A percentile compares a stretch with the other conserved stretches of the same genome.
phyloP scores from a whole-genome alignment of 2,888 invertebrate genomes.

The Drosophila testacea region DNA sequence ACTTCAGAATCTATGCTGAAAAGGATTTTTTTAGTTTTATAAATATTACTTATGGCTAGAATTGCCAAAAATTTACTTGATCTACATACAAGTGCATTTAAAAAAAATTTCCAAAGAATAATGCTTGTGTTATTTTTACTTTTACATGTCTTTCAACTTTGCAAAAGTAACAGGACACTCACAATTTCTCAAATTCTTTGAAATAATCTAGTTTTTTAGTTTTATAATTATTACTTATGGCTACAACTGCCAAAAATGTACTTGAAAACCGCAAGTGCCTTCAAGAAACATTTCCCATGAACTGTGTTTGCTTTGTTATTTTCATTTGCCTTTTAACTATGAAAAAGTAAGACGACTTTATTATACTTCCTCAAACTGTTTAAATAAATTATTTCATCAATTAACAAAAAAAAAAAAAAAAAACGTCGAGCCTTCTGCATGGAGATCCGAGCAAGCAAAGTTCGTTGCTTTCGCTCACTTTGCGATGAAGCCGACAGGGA shows the following conservation, averaged over 20 bases:
- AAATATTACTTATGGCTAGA: background rate
- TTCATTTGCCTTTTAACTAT: background rate
- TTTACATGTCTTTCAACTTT: too few species aligned
- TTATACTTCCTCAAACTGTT: background rate
- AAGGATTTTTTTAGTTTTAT: constrained; percentile 2
- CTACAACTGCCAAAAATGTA: background rate
- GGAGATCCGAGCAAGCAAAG: too few species aligned
- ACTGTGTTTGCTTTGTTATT: background rate
- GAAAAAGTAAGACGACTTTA: background rate
- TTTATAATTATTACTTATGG: background rate
- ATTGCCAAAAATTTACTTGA: background rate
- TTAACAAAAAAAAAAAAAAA: background rate
- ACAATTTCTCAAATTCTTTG: too few species aligned
- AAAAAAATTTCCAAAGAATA: background rate
- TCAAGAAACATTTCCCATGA: background rate
- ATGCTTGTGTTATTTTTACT: background rate
- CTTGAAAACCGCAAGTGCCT: background rate
- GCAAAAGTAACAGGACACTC: too few species aligned
- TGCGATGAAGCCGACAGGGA: too few species aligned
- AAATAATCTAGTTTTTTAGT: background rate
- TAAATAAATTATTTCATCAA: constrained; percentile 14
- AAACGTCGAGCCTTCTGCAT: too few species aligned
- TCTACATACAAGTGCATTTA: background rate
- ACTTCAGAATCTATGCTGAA: background rate
- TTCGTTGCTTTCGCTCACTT: too few species aligned